These are phyloP conservation scores for Macrostomum lignano DNA, from an alignment of 1,140 invertebrate species.

Conservation along the genomic window DNA sequence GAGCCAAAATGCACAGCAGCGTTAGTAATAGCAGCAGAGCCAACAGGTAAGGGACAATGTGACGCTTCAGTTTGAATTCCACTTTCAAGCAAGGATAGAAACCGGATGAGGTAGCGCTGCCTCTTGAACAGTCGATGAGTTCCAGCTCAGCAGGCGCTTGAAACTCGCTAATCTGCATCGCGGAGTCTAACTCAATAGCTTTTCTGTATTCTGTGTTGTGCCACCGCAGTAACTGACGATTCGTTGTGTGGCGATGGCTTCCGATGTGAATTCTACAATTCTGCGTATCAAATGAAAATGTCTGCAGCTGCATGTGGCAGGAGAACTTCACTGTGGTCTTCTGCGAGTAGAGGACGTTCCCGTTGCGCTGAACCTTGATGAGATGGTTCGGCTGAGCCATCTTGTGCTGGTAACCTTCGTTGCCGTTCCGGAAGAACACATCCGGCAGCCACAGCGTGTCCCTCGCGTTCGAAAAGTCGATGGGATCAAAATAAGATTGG, in stretches of 20 bases:
- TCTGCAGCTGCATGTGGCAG: slow-evolving; percentile 53
- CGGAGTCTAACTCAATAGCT: no score
- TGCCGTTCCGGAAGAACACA: slow-evolving; percentile 8
- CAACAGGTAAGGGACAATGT: no score
- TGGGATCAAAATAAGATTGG: not conserved
- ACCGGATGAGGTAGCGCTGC: no score
- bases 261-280: slow-evolving; percentile 47
- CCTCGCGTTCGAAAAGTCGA: slow-evolving; percentile 1
- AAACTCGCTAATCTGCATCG: no score
- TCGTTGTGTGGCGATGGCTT: slow-evolving; percentile 38
- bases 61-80: no score
- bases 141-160: no score
- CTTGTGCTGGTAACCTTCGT: slow-evolving; percentile 5
- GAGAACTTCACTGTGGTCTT: slow-evolving; percentile 13
- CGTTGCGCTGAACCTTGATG: not conserved
- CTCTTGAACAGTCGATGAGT: no score
- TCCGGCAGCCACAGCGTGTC: slow-evolving; percentile 5
- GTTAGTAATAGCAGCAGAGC: no score
- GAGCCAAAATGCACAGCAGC: no score
- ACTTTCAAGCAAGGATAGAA: no score
- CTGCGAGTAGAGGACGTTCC: slow-evolving; percentile 3
- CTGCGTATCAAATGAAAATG: slow-evolving; percentile 54
- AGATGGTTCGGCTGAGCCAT: slow-evolving; percentile 7
- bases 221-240: no score
- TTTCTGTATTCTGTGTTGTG: no score